Evolutionary conservation across 2,888 invertebrate genomes (phyloP).

Genomic region (Polyommatus icarus): DNA sequence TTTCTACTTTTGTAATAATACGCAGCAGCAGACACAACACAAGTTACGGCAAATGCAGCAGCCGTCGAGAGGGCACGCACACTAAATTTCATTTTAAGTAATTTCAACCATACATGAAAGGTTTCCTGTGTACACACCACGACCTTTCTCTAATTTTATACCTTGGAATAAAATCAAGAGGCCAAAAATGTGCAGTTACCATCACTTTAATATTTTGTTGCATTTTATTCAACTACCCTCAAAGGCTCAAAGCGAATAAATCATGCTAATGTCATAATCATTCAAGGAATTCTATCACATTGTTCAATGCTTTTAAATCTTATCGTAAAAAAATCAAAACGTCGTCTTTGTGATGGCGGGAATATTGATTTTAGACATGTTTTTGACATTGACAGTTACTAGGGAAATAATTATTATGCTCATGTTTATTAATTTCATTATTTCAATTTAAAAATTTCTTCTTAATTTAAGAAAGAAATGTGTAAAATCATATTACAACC

Average conservation of each 20-base stretch:
- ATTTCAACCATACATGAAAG: constrained; percentile 63
- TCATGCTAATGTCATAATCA: background rate
- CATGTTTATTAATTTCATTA: background rate
- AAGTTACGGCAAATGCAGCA: constrained; percentile 66
- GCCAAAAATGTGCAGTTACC: constrained; percentile 49
- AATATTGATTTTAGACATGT: constrained; percentile 36
- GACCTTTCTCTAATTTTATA: constrained; percentile 62
- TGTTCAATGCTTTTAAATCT: background rate
- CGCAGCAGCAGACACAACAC: constrained; percentile 68
- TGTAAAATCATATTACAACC: background rate
- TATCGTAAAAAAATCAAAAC: background rate
- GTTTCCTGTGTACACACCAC: constrained; percentile 45
- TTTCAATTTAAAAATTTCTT: background rate
- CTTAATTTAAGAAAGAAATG: background rate
- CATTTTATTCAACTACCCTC: constrained; percentile 56
- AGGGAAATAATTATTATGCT: background rate
- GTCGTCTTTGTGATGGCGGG: constrained; percentile 34
- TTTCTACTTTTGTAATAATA: constrained; percentile 67
- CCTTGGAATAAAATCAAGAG: constrained; percentile 63
- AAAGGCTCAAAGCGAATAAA: constrained; percentile 44
- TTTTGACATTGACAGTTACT: constrained; percentile 35
- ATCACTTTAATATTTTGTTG: constrained; percentile 41
- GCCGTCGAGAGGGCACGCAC: constrained; percentile 65
- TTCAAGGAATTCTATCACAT: background rate
- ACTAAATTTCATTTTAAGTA: constrained; percentile 68